These are phyloP conservation scores for Microctenopoma lineatum DNA, from an alignment of 2,797 vertebrate species.

Conservation along the genomic window DNA sequence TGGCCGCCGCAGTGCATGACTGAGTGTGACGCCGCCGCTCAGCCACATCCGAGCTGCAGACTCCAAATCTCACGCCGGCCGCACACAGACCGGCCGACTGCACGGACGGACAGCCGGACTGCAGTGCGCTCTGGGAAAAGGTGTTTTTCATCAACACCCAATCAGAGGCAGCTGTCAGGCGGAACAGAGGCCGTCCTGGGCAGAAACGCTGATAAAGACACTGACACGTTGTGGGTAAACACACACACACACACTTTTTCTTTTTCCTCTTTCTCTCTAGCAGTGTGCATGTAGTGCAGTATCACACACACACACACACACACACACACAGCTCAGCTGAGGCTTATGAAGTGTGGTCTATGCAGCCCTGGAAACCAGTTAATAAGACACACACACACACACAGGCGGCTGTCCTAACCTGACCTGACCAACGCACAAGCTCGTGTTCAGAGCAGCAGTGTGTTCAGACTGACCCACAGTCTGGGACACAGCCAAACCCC, in stretches of 20 bases:
- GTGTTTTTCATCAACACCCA: slow-evolving; percentile 68
- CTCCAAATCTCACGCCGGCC: slow-evolving; percentile 52
- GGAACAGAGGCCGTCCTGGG: slow-evolving; percentile 38
- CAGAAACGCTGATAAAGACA: slow-evolving; percentile 54
- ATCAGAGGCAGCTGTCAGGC: slow-evolving; percentile 58
- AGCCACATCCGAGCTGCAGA: slow-evolving; percentile 42
- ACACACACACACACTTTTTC: background rate
- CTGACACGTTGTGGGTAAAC: slow-evolving; percentile 28
- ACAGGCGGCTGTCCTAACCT: slow-evolving; percentile 13
- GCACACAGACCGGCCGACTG: slow-evolving; percentile 2
- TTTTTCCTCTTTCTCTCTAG: slow-evolving; percentile 1
- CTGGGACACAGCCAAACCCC: too few relatives aligned
- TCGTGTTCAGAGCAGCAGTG: background rate
- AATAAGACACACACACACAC: background rate
- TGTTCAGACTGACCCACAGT: background rate
- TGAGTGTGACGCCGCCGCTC: slow-evolving; percentile 57
- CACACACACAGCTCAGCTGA: background rate
- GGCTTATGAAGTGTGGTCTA: background rate
- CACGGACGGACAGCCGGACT: slow-evolving; percentile 35
- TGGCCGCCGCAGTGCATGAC: slow-evolving; percentile 17
- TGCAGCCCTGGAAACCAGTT: background rate
- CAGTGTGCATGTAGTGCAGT: slow-evolving; percentile 1
- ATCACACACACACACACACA: too few relatives aligned
- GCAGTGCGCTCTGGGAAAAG: slow-evolving; percentile 63
- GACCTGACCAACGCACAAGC: background rate